Conservation (phyloP, 1,140 invertebrate genomes). For the Drosophila sp. region DNA sequence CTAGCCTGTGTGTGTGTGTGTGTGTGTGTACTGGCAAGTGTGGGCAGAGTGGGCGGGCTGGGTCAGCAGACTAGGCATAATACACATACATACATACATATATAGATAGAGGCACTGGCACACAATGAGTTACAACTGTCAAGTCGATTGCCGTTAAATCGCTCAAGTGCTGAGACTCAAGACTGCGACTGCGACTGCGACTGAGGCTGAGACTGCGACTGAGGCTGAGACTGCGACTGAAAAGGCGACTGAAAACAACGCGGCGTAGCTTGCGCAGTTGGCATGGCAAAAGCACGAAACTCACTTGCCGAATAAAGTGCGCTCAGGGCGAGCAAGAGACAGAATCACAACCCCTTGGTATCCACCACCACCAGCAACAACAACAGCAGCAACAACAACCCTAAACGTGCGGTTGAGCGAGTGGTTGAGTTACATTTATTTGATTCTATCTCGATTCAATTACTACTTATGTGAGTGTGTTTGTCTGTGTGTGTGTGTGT, state of each 20-base stretch:
- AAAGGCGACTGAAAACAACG: background rate
- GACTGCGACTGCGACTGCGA: constrained; percentile 12
- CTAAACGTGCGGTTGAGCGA: constrained; percentile 37
- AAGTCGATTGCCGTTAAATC: constrained; percentile 54
- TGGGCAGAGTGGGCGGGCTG: constrained; percentile 27
- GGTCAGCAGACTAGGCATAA: constrained; percentile 11
- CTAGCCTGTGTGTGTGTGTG: no score
- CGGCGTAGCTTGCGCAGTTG: constrained; percentile 21
- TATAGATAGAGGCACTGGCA: constrained; percentile 13
- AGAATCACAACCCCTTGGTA: constrained; percentile 25
- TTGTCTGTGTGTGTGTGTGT: no score
- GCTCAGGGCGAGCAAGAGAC: constrained; percentile 4
- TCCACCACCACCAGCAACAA: no score
- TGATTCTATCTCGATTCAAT: constrained; percentile 30
- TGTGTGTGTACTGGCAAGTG: background rate
- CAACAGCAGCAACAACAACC: constrained; percentile 30
- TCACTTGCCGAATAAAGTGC: constrained; percentile 20
- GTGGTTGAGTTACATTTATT: constrained; percentile 38
- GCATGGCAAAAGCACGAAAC: constrained; percentile 27
- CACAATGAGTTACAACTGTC: constrained; percentile 53
- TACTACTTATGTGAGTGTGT: constrained; percentile 8
- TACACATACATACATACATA: no score
- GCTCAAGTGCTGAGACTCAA: constrained; percentile 48
- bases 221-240: constrained; percentile 3
- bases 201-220: constrained; percentile 10